Evolutionary conservation across 2,888 invertebrate species (phyloP).

Genomic region (Lithophane ornitopus): DNA sequence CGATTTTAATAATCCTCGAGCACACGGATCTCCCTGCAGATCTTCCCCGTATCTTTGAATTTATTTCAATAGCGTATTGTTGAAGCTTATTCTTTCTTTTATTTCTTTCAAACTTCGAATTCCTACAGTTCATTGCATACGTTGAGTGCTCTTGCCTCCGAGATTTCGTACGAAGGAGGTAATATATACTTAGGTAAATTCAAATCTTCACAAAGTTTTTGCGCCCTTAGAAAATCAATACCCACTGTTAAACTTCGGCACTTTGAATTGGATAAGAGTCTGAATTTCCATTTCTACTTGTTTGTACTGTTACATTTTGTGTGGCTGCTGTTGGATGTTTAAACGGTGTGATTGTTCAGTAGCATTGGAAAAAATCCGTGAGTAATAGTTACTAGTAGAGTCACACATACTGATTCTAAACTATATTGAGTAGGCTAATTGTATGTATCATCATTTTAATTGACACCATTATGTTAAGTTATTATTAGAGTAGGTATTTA

Average conservation of each 20-base stretch:
- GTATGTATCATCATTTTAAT: background rate
- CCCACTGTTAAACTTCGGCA: slow-evolving; percentile 33
- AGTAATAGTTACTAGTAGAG: background rate
- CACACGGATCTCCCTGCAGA: background rate
- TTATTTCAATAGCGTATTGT: slow-evolving; percentile 26
- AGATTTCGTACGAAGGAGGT: slow-evolving; percentile 38
- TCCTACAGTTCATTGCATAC: slow-evolving; percentile 30
- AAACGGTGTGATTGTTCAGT: background rate
- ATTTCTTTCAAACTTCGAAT: slow-evolving; percentile 41
- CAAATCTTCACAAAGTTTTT: slow-evolving; percentile 46
- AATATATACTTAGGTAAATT: slow-evolving; percentile 42
- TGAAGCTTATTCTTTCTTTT: slow-evolving; percentile 30
- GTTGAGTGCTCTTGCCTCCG: slow-evolving; percentile 21
- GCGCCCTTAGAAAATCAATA: slow-evolving; percentile 50
- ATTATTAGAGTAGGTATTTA: background rate
- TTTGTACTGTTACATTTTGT: background rate
- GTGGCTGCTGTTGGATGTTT: background rate
- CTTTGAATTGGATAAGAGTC: slow-evolving; percentile 15
- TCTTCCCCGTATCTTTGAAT: slow-evolving; percentile 14
- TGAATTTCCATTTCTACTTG: slow-evolving; percentile 1
- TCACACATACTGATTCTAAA: background rate
- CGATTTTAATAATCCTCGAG: slow-evolving; percentile 2
- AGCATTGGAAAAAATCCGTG: background rate
- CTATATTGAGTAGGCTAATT: background rate
- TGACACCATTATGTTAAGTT: background rate